Evolutionary conservation across 2,888 invertebrate genomes (phyloP), one percentile per base, ranked within the genome.

Genomic region (Scrobipalpa atriplicella): DNA sequence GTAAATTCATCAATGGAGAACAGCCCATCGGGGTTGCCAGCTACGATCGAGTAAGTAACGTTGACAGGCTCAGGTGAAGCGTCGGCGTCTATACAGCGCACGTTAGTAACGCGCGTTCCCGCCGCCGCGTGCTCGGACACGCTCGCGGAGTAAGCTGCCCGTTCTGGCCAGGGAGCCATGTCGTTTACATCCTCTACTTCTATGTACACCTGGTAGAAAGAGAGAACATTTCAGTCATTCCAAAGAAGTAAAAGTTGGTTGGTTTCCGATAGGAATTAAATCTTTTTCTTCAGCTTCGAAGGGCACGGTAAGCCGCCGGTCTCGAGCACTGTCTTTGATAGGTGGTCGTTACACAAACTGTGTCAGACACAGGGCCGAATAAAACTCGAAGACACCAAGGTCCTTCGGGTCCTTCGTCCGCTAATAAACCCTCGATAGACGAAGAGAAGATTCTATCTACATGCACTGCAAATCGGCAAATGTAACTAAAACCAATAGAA

Each of bases 141-240:
- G 39, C 94, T 93, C 2, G 97, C 96, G 83, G 95, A 95, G 92
- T 99, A 99, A 68, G 97, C 95, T 13, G 99, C 97, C 77, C 95
- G 95, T 76, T 95, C 95, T 70, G 98, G 97, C 87, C 98, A 94
- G 65, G 99, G 99, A 56, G 96, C 95, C 94, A 99, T 98, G 93
- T 99, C 99, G 92, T 99, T 99, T 81, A 96, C 97, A 91, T 99
- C 98, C 75, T 95, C 92, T 72, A 99, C 96, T 82, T 96, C 95
- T 56, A 93, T 78, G 83, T 84, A 90, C 67, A 92, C 88, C 87
- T 89, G 80, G n/a, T 29, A 56, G 18, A 38, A 38, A 58, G 11
- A 21, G n/a, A 60, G 9, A 7, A 21, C 1, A 39, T 10, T 13
- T 29, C n/a, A 11, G 8, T 64, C 0, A 5, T 38, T 2, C 11